A percentile compares a stretch with the other conserved stretches of the same genome.
phyloP scores from a whole-genome alignment of 2,113 vertebrate species.

The Dasyornis broadbenti region DNA sequence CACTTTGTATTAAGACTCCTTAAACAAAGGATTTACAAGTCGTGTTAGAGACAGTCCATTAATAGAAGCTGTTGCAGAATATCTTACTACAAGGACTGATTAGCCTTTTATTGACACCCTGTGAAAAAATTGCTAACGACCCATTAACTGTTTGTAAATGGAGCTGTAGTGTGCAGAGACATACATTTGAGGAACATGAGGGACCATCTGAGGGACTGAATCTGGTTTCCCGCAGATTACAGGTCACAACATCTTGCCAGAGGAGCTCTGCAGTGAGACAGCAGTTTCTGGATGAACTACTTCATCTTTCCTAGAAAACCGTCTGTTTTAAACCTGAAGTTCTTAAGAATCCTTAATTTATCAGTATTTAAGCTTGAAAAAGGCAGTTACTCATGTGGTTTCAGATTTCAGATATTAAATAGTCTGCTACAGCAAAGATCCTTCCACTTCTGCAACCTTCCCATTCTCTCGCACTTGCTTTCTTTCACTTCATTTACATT shows the following conservation, averaged over 20 bases:
- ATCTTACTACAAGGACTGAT: neutral
- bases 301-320: neutral
- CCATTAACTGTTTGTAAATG: neutral
- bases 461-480: neutral
- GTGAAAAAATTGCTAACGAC: neutral
- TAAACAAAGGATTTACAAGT: constrained; percentile 24
- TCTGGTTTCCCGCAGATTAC: neutral
- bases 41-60: neutral
- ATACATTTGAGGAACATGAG: neutral
- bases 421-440: neutral
- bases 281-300: neutral
- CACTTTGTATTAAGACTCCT: neutral
- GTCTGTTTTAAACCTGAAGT: neutral
- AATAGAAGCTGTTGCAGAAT: neutral
- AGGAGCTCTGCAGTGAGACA: neutral
- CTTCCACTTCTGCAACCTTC: neutral
- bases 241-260: neutral
- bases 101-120: neutral
- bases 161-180: neutral
- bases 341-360: neutral
- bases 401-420: neutral
- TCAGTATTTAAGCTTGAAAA: neutral
- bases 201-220: neutral
- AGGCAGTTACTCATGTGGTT: neutral
- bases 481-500: neutral